A percentile compares a stretch with the other conserved stretches of the same genome.
phyloP scores from a whole-genome alignment of 1,140 invertebrate species.

The Drosophila truncata region DNA sequence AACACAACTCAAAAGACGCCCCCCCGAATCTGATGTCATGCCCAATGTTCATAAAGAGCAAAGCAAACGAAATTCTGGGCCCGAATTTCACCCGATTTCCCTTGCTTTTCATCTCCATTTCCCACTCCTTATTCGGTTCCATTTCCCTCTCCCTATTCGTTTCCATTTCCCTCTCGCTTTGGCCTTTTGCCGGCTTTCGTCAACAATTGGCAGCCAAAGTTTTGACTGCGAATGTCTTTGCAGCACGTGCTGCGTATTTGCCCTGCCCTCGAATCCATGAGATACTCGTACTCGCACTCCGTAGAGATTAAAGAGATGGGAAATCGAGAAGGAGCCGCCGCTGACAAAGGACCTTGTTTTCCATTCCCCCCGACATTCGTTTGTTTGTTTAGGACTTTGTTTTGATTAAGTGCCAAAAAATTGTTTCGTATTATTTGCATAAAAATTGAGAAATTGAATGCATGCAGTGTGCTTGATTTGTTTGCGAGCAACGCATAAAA shows the following conservation, averaged over 20 bases:
- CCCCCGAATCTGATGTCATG: constrained; percentile 72
- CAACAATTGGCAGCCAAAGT: constrained; percentile 40
- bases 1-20: constrained; percentile 23
- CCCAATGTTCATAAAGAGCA: constrained; percentile 54
- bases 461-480: constrained; percentile 59
- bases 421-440: constrained; percentile 75
- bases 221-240: constrained; percentile 38
- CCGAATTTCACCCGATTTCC: constrained; percentile 16
- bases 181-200: constrained; percentile 32
- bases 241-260: constrained; percentile 47
- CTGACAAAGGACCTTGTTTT: constrained; percentile 23
- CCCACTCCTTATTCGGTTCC: too few species aligned
- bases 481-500: constrained; percentile 31
- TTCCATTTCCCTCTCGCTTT: constrained; percentile 10
- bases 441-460: constrained; percentile 70
- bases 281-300: constrained; percentile 10
- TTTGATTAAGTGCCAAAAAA: constrained; percentile 77
- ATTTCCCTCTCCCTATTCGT: not conserved
- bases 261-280: constrained; percentile 29
- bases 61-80: constrained; percentile 60
- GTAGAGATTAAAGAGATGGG: constrained; percentile 25
- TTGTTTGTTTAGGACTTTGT: constrained; percentile 75
- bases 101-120: not conserved
- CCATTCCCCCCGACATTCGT: not conserved
- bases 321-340: constrained; percentile 10